Conservation (phyloP, 2,888 invertebrate species). For the Invenusta paracnida region DNA sequence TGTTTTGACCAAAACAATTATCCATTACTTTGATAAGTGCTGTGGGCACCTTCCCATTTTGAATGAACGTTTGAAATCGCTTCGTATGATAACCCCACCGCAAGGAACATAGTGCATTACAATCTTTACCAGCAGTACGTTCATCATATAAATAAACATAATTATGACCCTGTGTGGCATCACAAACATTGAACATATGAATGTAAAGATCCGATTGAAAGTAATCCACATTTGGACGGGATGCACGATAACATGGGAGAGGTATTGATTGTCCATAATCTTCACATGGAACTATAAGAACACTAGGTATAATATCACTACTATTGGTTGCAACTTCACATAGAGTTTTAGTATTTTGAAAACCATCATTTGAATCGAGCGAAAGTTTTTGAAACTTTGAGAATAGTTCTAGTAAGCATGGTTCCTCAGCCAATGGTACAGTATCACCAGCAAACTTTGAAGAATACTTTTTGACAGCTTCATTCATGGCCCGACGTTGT, state of each 20-base stretch:
- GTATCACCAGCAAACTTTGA: slow-evolving; percentile 26
- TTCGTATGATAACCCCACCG: slow-evolving; percentile 34
- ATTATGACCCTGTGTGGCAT: slow-evolving; percentile 24
- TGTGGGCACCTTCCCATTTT: not conserved
- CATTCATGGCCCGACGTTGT: slow-evolving; percentile 39
- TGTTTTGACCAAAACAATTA: slow-evolving; percentile 40
- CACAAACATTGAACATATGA: slow-evolving; percentile 40
- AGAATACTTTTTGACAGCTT: slow-evolving; percentile 34
- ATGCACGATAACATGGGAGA: slow-evolving; percentile 34
- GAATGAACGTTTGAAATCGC: not conserved
- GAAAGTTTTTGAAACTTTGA: not conserved
- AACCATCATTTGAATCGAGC: not conserved
- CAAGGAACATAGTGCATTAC: slow-evolving; percentile 36
- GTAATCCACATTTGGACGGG: slow-evolving; percentile 37
- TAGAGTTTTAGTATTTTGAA: not conserved
- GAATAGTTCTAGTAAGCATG: not conserved
- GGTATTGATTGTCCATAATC: slow-evolving; percentile 41
- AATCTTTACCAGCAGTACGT: slow-evolving; percentile 37
- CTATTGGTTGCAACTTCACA: not conserved
- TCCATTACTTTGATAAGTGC: slow-evolving; percentile 40
- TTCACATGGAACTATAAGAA: slow-evolving; percentile 34
- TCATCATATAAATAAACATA: slow-evolving; percentile 38
- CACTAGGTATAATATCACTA: not conserved
- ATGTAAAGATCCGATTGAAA: slow-evolving; percentile 39
- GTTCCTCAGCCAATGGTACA: not conserved